Evolutionary conservation across 2,113 vertebrate species (phyloP).

Genomic region (Rhinolophus sinicus): DNA sequence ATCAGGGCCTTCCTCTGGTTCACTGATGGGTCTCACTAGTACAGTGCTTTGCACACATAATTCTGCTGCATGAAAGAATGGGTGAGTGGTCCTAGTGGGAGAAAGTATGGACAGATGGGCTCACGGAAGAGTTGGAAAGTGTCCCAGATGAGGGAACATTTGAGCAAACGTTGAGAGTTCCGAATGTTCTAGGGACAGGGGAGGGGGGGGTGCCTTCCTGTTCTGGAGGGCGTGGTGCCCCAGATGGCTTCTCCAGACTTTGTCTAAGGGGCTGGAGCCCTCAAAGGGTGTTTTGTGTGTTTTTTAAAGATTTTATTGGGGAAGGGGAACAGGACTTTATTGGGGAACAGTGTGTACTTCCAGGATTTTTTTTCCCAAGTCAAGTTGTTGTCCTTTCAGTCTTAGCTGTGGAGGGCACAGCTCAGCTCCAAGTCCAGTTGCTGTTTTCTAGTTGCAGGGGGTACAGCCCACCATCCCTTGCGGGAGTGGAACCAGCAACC

Average conservation of each 20-base stretch:
- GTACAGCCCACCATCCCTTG: too few relatives aligned
- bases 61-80: background rate
- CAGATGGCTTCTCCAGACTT: constrained; percentile 47
- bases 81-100: background rate
- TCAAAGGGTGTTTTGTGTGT: too few relatives aligned
- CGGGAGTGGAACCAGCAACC: too few relatives aligned
- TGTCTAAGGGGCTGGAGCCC: background rate
- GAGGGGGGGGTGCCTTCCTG: background rate
- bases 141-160: background rate
- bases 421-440: too few relatives aligned
- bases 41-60: background rate
- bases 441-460: too few relatives aligned
- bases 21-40: background rate
- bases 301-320: too few relatives aligned
- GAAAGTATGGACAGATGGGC: background rate
- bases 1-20: background rate
- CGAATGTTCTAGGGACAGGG: background rate
- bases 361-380: too few relatives aligned
- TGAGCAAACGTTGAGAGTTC: constrained; percentile 6
- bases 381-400: too few relatives aligned
- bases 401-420: too few relatives aligned
- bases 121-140: background rate
- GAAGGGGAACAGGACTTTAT: too few relatives aligned
- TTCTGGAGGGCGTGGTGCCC: background rate
- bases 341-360: too few relatives aligned